A percentile compares a stretch with the other conserved stretches of the same genome.
These are phyloP conservation scores for Hyles lineata DNA, from an alignment of 2,888 invertebrate genomes.

Conservation along the genomic window DNA sequence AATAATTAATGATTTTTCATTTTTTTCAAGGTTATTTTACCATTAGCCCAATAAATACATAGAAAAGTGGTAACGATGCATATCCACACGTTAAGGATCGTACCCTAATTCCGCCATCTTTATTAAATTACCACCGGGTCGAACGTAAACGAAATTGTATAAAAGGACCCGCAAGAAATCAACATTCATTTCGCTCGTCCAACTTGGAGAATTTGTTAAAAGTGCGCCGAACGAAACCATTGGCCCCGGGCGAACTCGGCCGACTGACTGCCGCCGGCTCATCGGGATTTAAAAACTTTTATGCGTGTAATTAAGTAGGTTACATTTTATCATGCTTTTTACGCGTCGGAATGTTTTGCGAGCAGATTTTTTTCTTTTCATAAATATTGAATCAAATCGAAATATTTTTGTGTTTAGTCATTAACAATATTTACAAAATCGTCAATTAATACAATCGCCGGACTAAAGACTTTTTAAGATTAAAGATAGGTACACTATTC, in stretches of 20 bases:
- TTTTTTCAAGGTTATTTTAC: not conserved
- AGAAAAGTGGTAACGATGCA: not conserved
- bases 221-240: conserved; percentile 44
- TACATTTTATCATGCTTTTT: not conserved
- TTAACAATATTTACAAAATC: no score
- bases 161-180: conserved; percentile 43
- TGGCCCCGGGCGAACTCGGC: not conserved
- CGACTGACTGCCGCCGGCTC: conserved; percentile 15
- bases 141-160: conserved; percentile 30
- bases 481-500: no score
- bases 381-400: no score
- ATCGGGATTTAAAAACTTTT: conserved; percentile 21
- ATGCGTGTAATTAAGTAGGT: not conserved
- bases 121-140: conserved; percentile 29
- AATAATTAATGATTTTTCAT: not conserved
- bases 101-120: conserved; percentile 22
- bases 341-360: not conserved
- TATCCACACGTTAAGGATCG: conserved; percentile 26
- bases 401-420: no score
- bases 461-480: no score
- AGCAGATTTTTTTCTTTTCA: no score
- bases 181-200: conserved; percentile 50
- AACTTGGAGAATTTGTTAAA: conserved; percentile 58
- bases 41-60: not conserved
- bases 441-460: no score